Base-by-base conservation (phyloP, 2,888 invertebrate genomes). In the Lagria hirta region DNA sequence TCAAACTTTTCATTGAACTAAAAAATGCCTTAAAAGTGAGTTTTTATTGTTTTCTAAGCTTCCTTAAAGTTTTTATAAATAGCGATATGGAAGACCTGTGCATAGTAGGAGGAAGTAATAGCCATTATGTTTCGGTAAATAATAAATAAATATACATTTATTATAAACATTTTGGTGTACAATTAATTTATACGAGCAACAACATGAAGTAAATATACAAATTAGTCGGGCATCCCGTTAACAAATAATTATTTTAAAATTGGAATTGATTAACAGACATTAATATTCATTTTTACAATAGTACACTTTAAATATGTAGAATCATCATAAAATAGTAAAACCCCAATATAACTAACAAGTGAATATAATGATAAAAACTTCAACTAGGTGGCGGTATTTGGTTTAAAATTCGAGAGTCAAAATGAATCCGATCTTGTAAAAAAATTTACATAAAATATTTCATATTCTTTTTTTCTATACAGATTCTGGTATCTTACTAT, bases 81-180 rank as follows among this genome's bases (percentile, higher is more conserved):
- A n/a, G n/a, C n/a, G n/a, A n/a, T n/a, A n/a, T n/a, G n/a, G n/a
- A n/a, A n/a, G n/a, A n/a, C n/a, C n/a, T n/a, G n/a, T n/a, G n/a
- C n/a, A n/a, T n/a, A n/a, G n/a, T n/a, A n/a, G n/a, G n/a, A n/a
- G n/a, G n/a, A n/a, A n/a, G n/a, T n/a, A n/a, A n/a, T n/a, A n/a
- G n/a, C n/a, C n/a, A n/a, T n/a, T n/a, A n/a, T n/a, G n/a, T n/a
- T n/a, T n/a, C n/a, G n/a, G n/a, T n/a, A n/a, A n/a, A n/a, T 35
- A 29, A 36, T 43, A 36, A 48, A 51, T 30, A 48, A 51, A 45
- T 43, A 36, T 44, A 43, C 51, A 51, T 51, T 51, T 51, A 51
- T 51, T 51, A 44, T 37, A 49, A 49, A 35, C 14, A 23, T 28
- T 18, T 21, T 22, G 23, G 38, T 20, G 4, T 38, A 38, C 23